These are phyloP conservation scores for Cephus pygmeus DNA, from an alignment of 2,888 invertebrate species.

Conservation along the genomic window DNA sequence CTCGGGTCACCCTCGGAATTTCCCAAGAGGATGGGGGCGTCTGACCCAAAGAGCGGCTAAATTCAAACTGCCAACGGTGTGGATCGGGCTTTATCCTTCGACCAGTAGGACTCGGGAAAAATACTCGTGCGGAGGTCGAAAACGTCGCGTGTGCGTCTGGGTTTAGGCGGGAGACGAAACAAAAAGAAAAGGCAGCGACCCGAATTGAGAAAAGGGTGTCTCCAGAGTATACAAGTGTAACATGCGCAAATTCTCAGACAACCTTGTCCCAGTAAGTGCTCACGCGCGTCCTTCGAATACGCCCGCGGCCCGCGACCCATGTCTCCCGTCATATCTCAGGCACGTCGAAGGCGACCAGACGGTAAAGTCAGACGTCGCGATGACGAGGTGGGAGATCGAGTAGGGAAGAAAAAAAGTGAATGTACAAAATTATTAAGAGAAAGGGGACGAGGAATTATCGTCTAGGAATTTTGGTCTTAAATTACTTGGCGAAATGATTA, in stretches of 20 bases:
- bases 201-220: neutral
- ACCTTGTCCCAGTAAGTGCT: constrained; percentile 19
- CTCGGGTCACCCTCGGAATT: too few relatives aligned
- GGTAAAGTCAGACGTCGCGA: neutral
- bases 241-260: constrained; percentile 19
- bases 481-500: neutral
- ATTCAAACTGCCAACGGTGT: too few relatives aligned
- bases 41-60: too few relatives aligned
- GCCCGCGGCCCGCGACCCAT: constrained; percentile 11
- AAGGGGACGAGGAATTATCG: neutral
- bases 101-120: too few relatives aligned
- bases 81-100: too few relatives aligned
- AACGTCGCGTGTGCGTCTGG: too few relatives aligned
- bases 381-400: neutral
- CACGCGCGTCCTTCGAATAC: constrained; percentile 16
- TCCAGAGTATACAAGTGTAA: neutral
- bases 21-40: too few relatives aligned
- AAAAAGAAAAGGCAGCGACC: neutral
- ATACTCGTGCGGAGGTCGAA: too few relatives aligned
- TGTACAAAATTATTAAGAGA: neutral
- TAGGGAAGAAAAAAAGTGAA: neutral
- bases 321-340: neutral
- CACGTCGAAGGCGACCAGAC: neutral
- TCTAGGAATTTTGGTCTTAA: neutral
- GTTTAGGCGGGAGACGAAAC: neutral